These are phyloP conservation scores for Drosophila sulfurigaster DNA, from an alignment of 1,140 invertebrate genomes.

Conservation along the genomic window DNA sequence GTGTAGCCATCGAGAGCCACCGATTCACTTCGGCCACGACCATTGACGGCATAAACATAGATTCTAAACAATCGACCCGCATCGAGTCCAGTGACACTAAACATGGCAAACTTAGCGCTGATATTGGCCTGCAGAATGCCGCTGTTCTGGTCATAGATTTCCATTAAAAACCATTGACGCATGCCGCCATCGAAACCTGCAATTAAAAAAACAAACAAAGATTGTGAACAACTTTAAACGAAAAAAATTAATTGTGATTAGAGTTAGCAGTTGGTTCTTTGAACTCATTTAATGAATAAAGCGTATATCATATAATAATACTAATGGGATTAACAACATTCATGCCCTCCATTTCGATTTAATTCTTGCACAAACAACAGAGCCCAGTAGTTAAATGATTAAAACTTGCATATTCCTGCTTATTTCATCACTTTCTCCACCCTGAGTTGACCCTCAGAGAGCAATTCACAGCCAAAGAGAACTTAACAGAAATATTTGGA, in stretches of 20 bases:
- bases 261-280: neutral
- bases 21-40: slow-evolving; percentile 87
- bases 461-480: neutral
- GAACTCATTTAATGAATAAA: neutral
- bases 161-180: slow-evolving; percentile 89
- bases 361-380: neutral
- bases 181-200: slow-evolving; percentile 92
- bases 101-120: slow-evolving; percentile 88
- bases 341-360: neutral
- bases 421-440: neutral
- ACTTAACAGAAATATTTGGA: slow-evolving; percentile 51
- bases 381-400: slow-evolving; percentile 23
- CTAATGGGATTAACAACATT: neutral
- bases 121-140: slow-evolving; percentile 89
- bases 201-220: neutral
- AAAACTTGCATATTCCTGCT: slow-evolving; percentile 14
- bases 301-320: neutral
- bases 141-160: slow-evolving; percentile 90
- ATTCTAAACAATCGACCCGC: slow-evolving; percentile 90
- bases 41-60: slow-evolving; percentile 88
- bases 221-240: neutral
- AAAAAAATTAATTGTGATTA: neutral
- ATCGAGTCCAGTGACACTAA: slow-evolving; percentile 89
- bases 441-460: neutral
- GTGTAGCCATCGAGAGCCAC: slow-evolving; percentile 88